Evolutionary conservation across 2,797 vertebrate genomes (phyloP).

Genomic region (Synanceia verrucosa): DNA sequence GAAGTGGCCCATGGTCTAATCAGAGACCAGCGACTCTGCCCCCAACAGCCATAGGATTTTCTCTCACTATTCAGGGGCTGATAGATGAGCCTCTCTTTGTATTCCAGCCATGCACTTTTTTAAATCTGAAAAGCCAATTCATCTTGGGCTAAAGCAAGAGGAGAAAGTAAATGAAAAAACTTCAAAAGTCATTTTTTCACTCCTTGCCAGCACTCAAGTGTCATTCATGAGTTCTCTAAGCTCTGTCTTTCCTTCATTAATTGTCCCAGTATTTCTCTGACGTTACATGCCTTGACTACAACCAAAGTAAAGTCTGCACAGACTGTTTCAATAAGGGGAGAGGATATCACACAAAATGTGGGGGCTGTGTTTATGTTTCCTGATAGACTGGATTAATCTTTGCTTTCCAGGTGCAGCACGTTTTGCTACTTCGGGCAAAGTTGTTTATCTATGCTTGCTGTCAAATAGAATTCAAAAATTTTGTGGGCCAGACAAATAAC

Average conservation of each 20-base stretch:
- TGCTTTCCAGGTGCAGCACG: slow-evolving; percentile 70
- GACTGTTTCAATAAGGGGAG: slow-evolving; percentile 14
- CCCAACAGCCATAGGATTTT: slow-evolving; percentile 76
- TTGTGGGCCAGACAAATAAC: slow-evolving; percentile 70
- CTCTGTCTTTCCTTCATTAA: slow-evolving; percentile 73
- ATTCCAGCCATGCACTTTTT: slow-evolving; percentile 83
- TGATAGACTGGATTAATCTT: slow-evolving; percentile 74
- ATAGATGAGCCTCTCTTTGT: slow-evolving; percentile 84
- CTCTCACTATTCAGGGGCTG: slow-evolving; percentile 80
- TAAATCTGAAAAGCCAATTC: slow-evolving; percentile 86
- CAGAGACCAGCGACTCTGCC: slow-evolving; percentile 68
- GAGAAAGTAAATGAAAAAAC: slow-evolving; percentile 64
- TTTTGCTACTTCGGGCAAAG: slow-evolving; percentile 57
- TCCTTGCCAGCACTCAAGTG: slow-evolving; percentile 68
- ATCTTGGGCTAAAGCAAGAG: slow-evolving; percentile 76
- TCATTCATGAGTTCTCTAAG: slow-evolving; percentile 73
- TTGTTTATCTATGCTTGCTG: slow-evolving; percentile 70
- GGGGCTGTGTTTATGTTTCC: slow-evolving; percentile 47
- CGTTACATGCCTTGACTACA: slow-evolving; percentile 65
- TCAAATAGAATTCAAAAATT: slow-evolving; percentile 71
- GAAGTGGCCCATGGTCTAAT: slow-evolving; percentile 80
- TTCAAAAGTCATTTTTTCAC: slow-evolving; percentile 65
- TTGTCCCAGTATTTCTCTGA: slow-evolving; percentile 58
- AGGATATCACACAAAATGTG: slow-evolving; percentile 27
- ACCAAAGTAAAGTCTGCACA: no score